A percentile compares a stretch with the other conserved stretches of the same genome.
These are phyloP conservation scores for Beris chalybata DNA, from an alignment of 2,888 invertebrate species.

Conservation along the genomic window DNA sequence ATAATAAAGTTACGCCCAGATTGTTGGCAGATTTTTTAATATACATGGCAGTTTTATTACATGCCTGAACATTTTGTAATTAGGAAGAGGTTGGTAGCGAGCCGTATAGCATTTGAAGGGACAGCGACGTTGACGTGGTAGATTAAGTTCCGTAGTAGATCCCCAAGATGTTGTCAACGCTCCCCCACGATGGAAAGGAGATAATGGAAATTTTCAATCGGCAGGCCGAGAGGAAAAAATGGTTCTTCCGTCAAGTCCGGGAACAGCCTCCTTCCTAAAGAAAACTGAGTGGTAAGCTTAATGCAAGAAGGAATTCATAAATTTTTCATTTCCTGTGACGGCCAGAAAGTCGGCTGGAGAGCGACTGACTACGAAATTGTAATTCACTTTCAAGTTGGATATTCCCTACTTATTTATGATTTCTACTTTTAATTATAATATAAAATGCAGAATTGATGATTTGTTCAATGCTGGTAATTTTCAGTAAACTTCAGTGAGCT, in stretches of 20 bases:
- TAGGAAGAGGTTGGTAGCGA: conserved; percentile 6
- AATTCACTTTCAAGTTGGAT: conserved; percentile 32
- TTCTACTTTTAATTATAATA: conserved; percentile 31
- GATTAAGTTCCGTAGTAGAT: not conserved
- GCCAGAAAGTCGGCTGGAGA: conserved; percentile 32
- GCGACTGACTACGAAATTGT: conserved; percentile 33
- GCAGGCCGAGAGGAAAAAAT: conserved; percentile 1
- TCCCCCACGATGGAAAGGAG: not conserved
- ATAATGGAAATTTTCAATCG: conserved; percentile 15
- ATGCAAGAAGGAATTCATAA: conserved; percentile 39
- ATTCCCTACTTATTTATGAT: conserved; percentile 31
- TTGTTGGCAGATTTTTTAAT: too few relatives aligned
- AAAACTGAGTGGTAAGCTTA: conserved; percentile 14
- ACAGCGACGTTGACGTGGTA: not conserved
- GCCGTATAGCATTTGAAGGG: not conserved
- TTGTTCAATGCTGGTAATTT: too few relatives aligned
- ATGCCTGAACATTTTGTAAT: conserved; percentile 5
- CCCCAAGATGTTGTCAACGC: conserved; percentile 1
- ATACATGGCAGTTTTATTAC: conserved; percentile 3
- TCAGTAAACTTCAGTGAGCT: too few relatives aligned
- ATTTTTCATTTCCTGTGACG: conserved; percentile 38
- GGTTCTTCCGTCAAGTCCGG: conserved; percentile 7
- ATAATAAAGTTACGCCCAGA: too few relatives aligned
- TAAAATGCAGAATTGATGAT: conserved; percentile 3
- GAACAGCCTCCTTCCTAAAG: conserved; percentile 6